Evolutionary conservation across 64 coral and sea anemone genomes (phyloP).

Genomic region (Montipora foliosa): DNA sequence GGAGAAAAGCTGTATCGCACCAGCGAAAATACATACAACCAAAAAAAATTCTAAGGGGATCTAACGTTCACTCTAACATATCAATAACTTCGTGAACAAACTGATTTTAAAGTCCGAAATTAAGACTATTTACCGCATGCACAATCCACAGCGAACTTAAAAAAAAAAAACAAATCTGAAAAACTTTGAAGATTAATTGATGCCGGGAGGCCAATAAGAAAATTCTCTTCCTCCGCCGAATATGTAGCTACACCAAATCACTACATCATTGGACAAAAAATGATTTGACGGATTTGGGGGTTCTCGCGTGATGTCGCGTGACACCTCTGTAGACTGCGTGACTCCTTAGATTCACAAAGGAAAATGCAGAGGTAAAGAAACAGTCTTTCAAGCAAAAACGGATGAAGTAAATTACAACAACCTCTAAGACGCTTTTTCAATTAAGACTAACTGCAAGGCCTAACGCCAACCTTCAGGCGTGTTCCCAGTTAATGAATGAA

Average conservation of each 20-base stretch:
- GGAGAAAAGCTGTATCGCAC: not conserved
- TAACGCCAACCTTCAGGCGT: no score
- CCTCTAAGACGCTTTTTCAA: no score
- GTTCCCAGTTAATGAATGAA: no score
- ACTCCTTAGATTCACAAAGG: no score
- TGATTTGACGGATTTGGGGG: no score
- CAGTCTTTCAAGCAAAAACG: no score
- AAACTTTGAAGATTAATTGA: not conserved
- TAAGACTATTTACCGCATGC: not conserved
- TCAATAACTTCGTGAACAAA: not conserved
- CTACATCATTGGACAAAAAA: no score
- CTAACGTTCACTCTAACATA: not conserved
- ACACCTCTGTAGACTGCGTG: no score
- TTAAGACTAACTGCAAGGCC: no score
- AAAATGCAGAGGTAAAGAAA: no score
- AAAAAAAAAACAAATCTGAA: not conserved
- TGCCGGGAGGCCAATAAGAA: not conserved
- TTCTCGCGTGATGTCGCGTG: no score
- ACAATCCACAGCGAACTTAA: not conserved
- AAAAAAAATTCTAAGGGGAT: not conserved
- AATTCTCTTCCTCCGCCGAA: not conserved
- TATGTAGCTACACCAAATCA: not conserved
- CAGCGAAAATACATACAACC: not conserved
- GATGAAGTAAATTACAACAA: no score
- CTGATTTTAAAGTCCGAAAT: constrained; percentile 16